Base-by-base conservation (phyloP, 2,888 invertebrate genomes). In the Drosophila hamatofila region DNA sequence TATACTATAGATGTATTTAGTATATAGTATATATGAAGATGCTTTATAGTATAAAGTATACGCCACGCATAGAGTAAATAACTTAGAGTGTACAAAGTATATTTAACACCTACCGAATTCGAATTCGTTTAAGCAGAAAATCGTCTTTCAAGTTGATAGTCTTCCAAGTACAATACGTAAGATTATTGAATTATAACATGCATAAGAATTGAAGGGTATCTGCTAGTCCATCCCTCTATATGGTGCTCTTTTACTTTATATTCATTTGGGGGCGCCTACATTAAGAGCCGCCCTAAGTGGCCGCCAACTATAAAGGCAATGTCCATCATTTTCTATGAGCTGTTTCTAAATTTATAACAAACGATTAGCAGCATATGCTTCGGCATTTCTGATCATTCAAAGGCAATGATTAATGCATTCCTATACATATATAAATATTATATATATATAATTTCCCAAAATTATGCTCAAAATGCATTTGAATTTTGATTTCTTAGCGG, bases 311-410 rank as follows among this genome's bases (percentile, higher is more conserved):
- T 41, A 27, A 33, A 54, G 27, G 52, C 37, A 21, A 41, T 68
- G 75, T 72, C 86, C 84, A 89, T 84, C 83, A 83, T 88, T 80
- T 59, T 59, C 67, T 57, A 70, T 80, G 72, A 75, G 68, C 56
- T 67, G 49, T 58, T 72, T 84, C 89, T 87, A 89, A 89, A 84
- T 75, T 89, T 89, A 84, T 84, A 68, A 64, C 74, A 56, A 64
- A 55, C 88, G 83, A 88, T 85, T 86, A 85, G 89, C 88, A 72
- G 80, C 89, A 84, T 84, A 86, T 75, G 66, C 52, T 25, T 39
- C 58, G 57, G 65, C 52, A 80, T 75, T 68, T 78, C 21, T 30
- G 16, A 42, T 23, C 65, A 48, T 75, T 75, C 72, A 78, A 72
- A 77, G 79, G 67, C 63, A 67, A 54, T 78, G 80, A 80, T 71